Evolutionary conservation across 1,140 invertebrate species (phyloP).

Genomic region (Drosophila serrata): DNA sequence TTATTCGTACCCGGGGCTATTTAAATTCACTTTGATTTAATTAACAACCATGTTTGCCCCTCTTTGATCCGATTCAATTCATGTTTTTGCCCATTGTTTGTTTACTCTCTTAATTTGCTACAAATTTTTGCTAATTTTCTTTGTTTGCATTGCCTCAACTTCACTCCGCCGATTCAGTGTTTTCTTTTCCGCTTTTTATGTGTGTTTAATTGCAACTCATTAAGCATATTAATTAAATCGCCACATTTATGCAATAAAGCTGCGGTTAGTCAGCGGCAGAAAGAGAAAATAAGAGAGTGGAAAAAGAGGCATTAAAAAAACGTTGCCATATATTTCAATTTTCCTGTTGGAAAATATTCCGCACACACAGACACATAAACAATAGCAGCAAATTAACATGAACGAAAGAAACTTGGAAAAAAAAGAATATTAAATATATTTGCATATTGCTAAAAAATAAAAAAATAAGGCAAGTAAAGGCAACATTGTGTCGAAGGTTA

Average conservation of each 20-base stretch:
- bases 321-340: conserved; percentile 39
- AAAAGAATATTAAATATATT: conserved; percentile 25
- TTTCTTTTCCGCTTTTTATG: conserved; percentile 53
- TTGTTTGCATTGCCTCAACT: conserved; percentile 50
- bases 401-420: conserved; percentile 33
- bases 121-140: conserved; percentile 67
- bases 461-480: not conserved
- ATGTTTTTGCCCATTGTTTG: conserved; percentile 36
- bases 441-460: conserved; percentile 33
- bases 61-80: conserved; percentile 43
- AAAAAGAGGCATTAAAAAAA: conserved; percentile 6
- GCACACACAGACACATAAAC: conserved; percentile 39
- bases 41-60: conserved; percentile 16
- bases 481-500: not conserved
- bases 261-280: conserved; percentile 20
- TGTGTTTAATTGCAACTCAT: conserved; percentile 76
- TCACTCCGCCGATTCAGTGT: conserved; percentile 5
- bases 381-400: conserved; percentile 60
- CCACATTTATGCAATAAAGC: conserved; percentile 77
- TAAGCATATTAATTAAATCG: conserved; percentile 80
- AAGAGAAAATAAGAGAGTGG: not conserved
- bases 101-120: conserved; percentile 63
- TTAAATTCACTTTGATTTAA: conserved; percentile 50
- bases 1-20: conserved; percentile 23
- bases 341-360: conserved; percentile 31